Evolutionary conservation across 2,113 vertebrate genomes (phyloP).

Genomic region (Cheilinus undulatus): DNA sequence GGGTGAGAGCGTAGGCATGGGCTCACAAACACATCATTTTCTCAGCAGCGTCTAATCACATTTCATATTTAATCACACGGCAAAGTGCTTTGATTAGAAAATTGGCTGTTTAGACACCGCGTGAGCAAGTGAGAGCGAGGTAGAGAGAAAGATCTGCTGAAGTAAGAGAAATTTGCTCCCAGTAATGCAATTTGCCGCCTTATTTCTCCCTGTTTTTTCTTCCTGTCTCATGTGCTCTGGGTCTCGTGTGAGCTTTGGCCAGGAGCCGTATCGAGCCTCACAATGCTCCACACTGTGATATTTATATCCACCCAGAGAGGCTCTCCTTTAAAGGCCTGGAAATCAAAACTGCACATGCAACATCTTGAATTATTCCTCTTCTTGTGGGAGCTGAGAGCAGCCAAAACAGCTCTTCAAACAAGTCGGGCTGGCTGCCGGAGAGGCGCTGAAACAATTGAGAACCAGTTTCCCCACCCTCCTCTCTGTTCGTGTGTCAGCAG

Average conservation of each 20-base stretch:
- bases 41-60: slow-evolving; percentile 50
- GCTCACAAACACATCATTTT: slow-evolving; percentile 52
- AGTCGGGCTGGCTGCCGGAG: slow-evolving; percentile 3
- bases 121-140: not conserved
- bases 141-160: not conserved
- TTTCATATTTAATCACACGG: slow-evolving; percentile 55
- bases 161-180: slow-evolving; percentile 13
- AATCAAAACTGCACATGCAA: slow-evolving; percentile 32
- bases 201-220: not conserved
- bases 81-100: slow-evolving; percentile 54
- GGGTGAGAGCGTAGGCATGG: slow-evolving; percentile 5
- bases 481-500: slow-evolving; percentile 14
- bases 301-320: slow-evolving; percentile 32
- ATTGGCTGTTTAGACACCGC: slow-evolving; percentile 41
- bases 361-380: slow-evolving; percentile 11
- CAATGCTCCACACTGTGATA: slow-evolving; percentile 24
- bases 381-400: not conserved
- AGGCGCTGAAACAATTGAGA: slow-evolving; percentile 29
- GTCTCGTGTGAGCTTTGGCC: slow-evolving; percentile 23
- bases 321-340: not conserved
- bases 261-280: slow-evolving; percentile 4
- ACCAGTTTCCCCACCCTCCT: slow-evolving; percentile 14
- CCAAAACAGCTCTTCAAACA: slow-evolving; percentile 7
- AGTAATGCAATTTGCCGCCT: slow-evolving; percentile 19
- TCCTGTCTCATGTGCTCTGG: not conserved